These are phyloP conservation scores for Spatulosminthurus flaviceps DNA, from an alignment of 2,888 invertebrate species.

Conservation along the genomic window DNA sequence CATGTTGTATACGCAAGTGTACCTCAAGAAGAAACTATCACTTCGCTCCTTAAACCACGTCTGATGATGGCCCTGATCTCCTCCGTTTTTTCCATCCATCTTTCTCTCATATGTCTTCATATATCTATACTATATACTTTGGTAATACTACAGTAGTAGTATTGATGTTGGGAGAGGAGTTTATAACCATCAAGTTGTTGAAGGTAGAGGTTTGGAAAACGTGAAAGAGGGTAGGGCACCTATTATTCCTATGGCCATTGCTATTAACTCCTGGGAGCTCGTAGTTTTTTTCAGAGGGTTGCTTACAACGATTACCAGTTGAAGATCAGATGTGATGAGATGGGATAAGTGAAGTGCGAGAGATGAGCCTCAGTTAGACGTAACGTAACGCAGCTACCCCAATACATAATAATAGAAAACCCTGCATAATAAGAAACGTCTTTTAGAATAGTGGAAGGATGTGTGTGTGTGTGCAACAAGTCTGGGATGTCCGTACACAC, in stretches of 20 bases:
- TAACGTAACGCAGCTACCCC: slow-evolving; percentile 10
- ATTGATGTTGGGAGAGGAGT: no score
- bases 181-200: slow-evolving; percentile 18
- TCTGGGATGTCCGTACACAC: background rate
- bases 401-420: slow-evolving; percentile 8
- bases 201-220: slow-evolving; percentile 12
- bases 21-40: slow-evolving; percentile 3
- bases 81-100: background rate
- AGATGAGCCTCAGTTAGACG: slow-evolving; percentile 18
- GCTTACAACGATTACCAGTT: slow-evolving; percentile 18
- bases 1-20: background rate
- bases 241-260: slow-evolving; percentile 13
- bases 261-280: slow-evolving; percentile 18
- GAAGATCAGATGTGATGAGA: slow-evolving; percentile 18
- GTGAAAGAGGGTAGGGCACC: slow-evolving; percentile 18
- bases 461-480: slow-evolving; percentile 5
- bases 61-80: slow-evolving; percentile 3
- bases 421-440: slow-evolving; percentile 10
- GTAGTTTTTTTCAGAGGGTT: slow-evolving; percentile 14
- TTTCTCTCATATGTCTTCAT: background rate
- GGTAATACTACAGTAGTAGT: background rate
- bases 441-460: background rate
- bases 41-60: slow-evolving; percentile 9
- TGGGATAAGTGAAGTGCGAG: slow-evolving; percentile 18
- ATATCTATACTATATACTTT: background rate